A percentile compares a stretch with the other conserved stretches of the same genome.
Evolutionary conservation across 2,797 vertebrate genomes (phyloP).

Genomic region (Schizopygopsis pylzovi): DNA sequence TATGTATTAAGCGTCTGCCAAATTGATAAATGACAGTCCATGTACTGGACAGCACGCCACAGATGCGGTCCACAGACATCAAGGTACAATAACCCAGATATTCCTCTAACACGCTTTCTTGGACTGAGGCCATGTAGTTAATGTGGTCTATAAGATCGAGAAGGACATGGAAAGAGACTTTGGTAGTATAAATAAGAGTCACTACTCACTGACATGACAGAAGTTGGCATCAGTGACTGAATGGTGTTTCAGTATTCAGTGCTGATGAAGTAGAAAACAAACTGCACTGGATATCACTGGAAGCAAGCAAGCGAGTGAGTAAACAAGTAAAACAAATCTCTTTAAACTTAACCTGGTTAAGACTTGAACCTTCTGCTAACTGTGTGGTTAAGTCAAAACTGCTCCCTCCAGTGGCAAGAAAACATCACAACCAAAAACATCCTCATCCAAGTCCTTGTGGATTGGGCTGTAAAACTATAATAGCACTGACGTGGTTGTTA

Average conservation of each 20-base stretch:
- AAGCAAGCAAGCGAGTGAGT: too few relatives aligned
- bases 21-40: background rate
- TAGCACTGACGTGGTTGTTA: background rate
- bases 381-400: background rate
- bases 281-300: background rate
- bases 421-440: background rate
- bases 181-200: background rate
- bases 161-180: slow-evolving; percentile 13
- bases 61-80: background rate
- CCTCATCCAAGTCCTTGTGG: background rate
- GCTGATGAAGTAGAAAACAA: background rate
- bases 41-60: too few relatives aligned
- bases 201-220: background rate
- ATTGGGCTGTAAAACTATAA: background rate
- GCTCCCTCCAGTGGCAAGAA: slow-evolving; percentile 4
- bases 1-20: background rate
- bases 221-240: background rate
- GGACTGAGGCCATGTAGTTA: background rate
- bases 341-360: background rate
- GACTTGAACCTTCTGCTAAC: background rate
- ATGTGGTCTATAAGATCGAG: background rate
- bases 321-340: too few relatives aligned
- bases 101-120: background rate
- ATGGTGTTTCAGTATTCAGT: too few relatives aligned
- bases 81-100: background rate